phyloP scores from a whole-genome alignment of 2,113 vertebrate genomes.

The Hystrix cristata region DNA sequence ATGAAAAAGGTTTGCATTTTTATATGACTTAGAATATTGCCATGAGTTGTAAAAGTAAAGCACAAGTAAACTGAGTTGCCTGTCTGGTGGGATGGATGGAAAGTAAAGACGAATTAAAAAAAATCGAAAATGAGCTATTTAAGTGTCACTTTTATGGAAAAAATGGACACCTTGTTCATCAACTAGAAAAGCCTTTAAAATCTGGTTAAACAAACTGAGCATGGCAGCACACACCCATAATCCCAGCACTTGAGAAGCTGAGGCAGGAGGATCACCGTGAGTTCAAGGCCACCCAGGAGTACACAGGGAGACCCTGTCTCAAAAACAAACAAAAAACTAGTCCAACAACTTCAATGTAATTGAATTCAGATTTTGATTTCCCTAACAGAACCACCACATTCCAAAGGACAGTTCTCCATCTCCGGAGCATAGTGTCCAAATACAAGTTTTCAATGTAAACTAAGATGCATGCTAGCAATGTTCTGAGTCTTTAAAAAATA shows the following conservation, averaged over 20 bases:
- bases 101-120: conserved; percentile 17
- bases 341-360: not conserved
- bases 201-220: not conserved
- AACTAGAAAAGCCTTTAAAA: conserved; percentile 62
- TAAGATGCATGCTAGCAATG: not conserved
- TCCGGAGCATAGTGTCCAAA: conserved; percentile 43
- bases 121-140: conserved; percentile 18
- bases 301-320: not conserved
- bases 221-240: not conserved
- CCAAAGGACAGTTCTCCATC: conserved; percentile 34
- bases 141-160: not conserved
- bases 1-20: conserved; percentile 47
- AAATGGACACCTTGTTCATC: not conserved
- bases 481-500: conserved; percentile 34
- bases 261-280: not conserved
- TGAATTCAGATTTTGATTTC: conserved; percentile 62
- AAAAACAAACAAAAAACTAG: not conserved
- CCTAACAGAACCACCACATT: conserved; percentile 14
- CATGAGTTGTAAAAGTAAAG: conserved; percentile 48
- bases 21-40: not conserved
- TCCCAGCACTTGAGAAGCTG: not conserved
- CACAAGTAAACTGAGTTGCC: conserved; percentile 39
- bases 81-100: not conserved
- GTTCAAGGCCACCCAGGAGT: not conserved
- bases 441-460: conserved; percentile 26